Conservation (phyloP, 92 coral and sea anemone genomes). For the Umimayanthus kanabou region DNA sequence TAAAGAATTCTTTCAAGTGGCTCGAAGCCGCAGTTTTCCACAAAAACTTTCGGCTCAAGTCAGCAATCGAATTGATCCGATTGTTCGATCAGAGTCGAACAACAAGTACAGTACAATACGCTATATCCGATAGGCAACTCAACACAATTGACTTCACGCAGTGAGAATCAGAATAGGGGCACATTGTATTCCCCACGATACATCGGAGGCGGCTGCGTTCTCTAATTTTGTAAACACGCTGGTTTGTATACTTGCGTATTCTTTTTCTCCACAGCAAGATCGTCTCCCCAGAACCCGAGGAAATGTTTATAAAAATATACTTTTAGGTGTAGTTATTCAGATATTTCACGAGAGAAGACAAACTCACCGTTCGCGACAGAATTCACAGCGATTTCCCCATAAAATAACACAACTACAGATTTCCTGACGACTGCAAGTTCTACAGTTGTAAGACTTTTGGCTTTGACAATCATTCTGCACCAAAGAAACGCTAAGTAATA, state of each 20-base stretch:
- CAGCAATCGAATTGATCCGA: slow-evolving; percentile 3
- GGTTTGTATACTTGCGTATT: neutral
- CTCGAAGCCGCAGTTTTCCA: neutral
- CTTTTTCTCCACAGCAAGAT: neutral
- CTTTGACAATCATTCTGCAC: slow-evolving; percentile 33
- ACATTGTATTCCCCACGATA: neutral
- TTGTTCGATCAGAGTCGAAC: neutral
- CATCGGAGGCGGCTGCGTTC: neutral
- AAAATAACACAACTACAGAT: neutral
- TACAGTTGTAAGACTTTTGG: neutral
- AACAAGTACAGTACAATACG: neutral
- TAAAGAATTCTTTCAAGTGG: neutral
- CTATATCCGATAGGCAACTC: neutral
- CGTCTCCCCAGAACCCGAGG: neutral
- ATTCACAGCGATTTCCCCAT: slow-evolving; percentile 37
- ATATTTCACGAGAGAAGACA: neutral
- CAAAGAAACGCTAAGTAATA: slow-evolving; percentile 23
- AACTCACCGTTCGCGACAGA: slow-evolving; percentile 39
- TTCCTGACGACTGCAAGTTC: neutral
- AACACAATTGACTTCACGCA: slow-evolving; percentile 13
- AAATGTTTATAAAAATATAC: neutral
- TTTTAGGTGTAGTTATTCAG: too few relatives aligned
- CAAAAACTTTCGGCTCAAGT: neutral
- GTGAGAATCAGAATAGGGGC: neutral
- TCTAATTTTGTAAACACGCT: neutral